Percentiles rank a stretch among this genome's conserved stretches.
Evolutionary conservation across 2,113 vertebrate species (phyloP).

Genomic region (Urocynchramus pylzowi): DNA sequence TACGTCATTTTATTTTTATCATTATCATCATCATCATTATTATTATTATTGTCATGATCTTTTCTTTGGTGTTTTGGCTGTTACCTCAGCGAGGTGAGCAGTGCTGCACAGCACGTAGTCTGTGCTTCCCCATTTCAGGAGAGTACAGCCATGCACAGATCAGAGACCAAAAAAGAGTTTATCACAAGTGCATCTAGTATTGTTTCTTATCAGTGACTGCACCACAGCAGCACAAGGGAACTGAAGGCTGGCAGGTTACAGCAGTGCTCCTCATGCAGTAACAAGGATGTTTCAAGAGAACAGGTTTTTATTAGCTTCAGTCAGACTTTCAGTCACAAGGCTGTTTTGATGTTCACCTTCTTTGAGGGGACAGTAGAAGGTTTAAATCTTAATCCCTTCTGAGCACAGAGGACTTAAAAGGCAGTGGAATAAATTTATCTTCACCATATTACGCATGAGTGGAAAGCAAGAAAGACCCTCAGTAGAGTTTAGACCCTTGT

Average conservation of each 20-base stretch:
- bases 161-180: slow-evolving; percentile 56
- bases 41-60: neutral
- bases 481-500: neutral
- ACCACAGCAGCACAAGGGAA: neutral
- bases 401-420: neutral
- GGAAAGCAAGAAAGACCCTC: neutral
- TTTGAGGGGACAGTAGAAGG: neutral
- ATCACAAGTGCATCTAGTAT: slow-evolving; percentile 52
- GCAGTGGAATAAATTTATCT: neutral
- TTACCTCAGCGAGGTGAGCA: neutral
- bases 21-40: neutral
- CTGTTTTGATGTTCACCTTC: neutral
- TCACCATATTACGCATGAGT: neutral
- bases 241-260: neutral
- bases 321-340: neutral
- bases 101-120: slow-evolving; percentile 46
- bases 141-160: slow-evolving; percentile 55
- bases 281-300: neutral
- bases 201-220: slow-evolving; percentile 51
- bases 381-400: neutral
- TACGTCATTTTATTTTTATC: slow-evolving; percentile 56
- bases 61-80: neutral
- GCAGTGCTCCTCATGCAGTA: neutral
- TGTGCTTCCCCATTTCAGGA: slow-evolving; percentile 33
- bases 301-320: neutral